A percentile compares a stretch with the other conserved stretches of the same genome.
These are phyloP conservation scores for Melanaphis sacchari DNA, from an alignment of 1,140 invertebrate genomes.

Conservation along the genomic window DNA sequence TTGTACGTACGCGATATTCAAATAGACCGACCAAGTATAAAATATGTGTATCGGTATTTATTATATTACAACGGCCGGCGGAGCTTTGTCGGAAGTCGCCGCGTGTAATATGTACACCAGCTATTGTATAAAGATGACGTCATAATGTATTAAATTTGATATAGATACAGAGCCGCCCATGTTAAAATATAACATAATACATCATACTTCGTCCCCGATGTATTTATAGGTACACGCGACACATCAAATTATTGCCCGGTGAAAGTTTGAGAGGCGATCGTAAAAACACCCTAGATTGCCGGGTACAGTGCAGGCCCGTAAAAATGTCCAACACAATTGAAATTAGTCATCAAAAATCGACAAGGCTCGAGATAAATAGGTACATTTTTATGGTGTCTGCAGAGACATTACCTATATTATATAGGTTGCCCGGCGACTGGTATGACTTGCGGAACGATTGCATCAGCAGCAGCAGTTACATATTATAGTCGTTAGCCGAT, in stretches of 20 bases:
- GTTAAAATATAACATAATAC: background rate
- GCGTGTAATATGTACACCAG: too few relatives aligned
- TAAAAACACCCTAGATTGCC: background rate
- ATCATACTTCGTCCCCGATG: background rate
- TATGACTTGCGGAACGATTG: background rate
- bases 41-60: background rate
- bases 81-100: background rate
- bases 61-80: background rate
- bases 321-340: constrained; percentile 8
- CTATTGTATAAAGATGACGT: background rate
- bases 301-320: background rate
- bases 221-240: background rate
- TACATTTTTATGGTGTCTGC: background rate
- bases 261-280: background rate
- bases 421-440: background rate
- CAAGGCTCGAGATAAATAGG: background rate
- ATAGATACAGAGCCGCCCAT: background rate
- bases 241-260: background rate
- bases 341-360: background rate
- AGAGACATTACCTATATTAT: background rate
- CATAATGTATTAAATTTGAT: too few relatives aligned
- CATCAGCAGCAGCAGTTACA: background rate
- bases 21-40: background rate
- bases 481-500: background rate
- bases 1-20: background rate